These are phyloP conservation scores for Anarhynchus alexandrinus DNA, from an alignment of 2,113 vertebrate species.

Conservation along the genomic window DNA sequence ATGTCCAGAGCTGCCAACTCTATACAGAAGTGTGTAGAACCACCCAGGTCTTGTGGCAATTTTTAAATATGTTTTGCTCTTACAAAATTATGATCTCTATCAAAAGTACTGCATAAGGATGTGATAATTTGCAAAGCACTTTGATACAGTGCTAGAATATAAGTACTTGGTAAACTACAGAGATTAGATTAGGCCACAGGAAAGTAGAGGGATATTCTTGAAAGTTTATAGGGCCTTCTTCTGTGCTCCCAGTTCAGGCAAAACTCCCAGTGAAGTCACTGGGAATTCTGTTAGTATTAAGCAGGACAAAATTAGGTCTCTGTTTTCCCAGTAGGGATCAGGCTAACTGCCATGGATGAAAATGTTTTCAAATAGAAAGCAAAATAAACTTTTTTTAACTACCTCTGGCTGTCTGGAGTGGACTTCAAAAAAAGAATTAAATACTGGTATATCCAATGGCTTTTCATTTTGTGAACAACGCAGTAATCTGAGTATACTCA, in stretches of 20 bases:
- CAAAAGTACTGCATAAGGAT: neutral
- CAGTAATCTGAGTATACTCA: neutral
- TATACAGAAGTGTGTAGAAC: neutral
- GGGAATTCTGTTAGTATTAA: slow-evolving; percentile 50
- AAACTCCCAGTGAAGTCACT: slow-evolving; percentile 26
- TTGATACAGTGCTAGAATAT: neutral
- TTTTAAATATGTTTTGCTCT: neutral
- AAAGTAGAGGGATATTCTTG: slow-evolving; percentile 14
- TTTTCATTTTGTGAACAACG: neutral
- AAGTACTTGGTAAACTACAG: neutral
- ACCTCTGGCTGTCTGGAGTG: neutral
- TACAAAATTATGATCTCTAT: neutral
- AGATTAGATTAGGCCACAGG: neutral
- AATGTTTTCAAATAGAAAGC: slow-evolving; percentile 47
- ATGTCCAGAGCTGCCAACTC: neutral
- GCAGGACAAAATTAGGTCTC: slow-evolving; percentile 40
- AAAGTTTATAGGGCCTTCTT: neutral
- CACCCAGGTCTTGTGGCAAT: neutral
- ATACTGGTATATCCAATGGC: neutral
- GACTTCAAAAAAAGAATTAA: neutral
- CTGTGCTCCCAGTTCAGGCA: neutral
- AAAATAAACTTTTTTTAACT: slow-evolving; percentile 36
- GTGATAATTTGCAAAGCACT: neutral
- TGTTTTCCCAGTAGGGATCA: slow-evolving; percentile 43
- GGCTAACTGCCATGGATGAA: slow-evolving; percentile 37